Base-by-base conservation (phyloP, 2,888 invertebrate species). In the Phaedon cochleariae region DNA sequence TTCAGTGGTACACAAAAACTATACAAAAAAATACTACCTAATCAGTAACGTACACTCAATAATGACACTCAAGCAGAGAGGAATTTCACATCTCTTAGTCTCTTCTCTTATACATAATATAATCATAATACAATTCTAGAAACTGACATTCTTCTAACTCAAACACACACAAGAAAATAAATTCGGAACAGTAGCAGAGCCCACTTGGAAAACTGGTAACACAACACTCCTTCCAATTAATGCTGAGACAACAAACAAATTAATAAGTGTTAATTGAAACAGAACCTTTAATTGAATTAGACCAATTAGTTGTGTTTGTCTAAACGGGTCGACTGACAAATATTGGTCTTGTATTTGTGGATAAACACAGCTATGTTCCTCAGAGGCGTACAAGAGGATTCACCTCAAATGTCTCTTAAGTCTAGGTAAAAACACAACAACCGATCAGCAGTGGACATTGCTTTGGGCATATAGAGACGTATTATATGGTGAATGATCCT, bases 251-350 rank as follows among this genome's bases (percentile, higher is more conserved):
- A 72, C 77, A 77, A 77, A 78, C 75, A 76, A 73, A 76, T 78
- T 77, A 77, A 75, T 77, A 77, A 76, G 78, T 76, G 78, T 77
- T 79, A 78, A 78, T 78, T 77, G 71, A 67, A 68, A 73, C 59
- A 69, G 69, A 70, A 72, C 61, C 75, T 79, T 72, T 81, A 82
- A 82, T 82, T 81, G 75, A 78, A 79, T 78, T 79, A 79, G 77
- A 76, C 64, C 76, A 73, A 76, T 76, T 76, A 75, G 74, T 69
- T 61, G 65, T 74, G 74, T 75, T 74, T 76, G 75, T 76, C 68
- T 65, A 59, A 71, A 60, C 65, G 68, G 62, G 69, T 68, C 70
- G 67, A 63, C 66, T 61, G 64, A 67, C 65, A n/a, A n/a, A 60
- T 59, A 62, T 67, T 64, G 64, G 74, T 75, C 69, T 69, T 73